Base-by-base conservation (phyloP, 2,888 invertebrate genomes). In the Ischnura elegans region DNA sequence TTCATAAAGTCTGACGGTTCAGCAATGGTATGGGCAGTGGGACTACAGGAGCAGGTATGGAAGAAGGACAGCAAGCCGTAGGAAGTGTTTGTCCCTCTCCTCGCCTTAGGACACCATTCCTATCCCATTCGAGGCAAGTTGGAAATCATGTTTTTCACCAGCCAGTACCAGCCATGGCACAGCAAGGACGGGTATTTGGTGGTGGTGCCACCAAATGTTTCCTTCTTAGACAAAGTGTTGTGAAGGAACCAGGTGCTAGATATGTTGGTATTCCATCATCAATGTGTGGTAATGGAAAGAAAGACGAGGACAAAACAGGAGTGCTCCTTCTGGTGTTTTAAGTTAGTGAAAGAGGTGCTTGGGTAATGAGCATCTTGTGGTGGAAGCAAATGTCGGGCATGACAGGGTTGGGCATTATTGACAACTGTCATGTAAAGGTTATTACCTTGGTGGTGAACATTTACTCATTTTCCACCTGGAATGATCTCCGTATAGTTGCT, bases 1-100 rank as follows among this genome's bases (percentile, higher is more conserved):
- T 97, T 94, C 97, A 97, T 95, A 98, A 98, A 96, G 97, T 97
- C 96, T 97, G 97, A 97, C 97, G 90, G 90, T 61, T 61, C 42
- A 43, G 90, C 21, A 42, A 43, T 51, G 55, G 55, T 43, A 90
- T 55, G 61, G 61, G 42, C 55, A 90, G 61, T 90, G 61, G 61
- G 61, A 61, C 45, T 42, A n/a, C 86, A 90, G 42, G 42, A 61
- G 43, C 61, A 42, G 87, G 36, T 87, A 36, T 36, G 16, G 90
- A 61, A 43, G 42, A 76, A 36, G 76, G 29, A 76, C 76, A 76
- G 76, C 76, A 76, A 76, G 61, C 61, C 19, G 10, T 61, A 21
- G 36, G 16, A 61, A 90, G 36, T 25, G 55, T 61, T 16, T 90
- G 90, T 90, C 61, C 61, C 42, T 90, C 42, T 43, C 46, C 86